A percentile compares a stretch with the other conserved stretches of the same genome.
These are phyloP conservation scores for Patella vulgata DNA, from an alignment of 1,140 invertebrate genomes.

Conservation along the genomic window DNA sequence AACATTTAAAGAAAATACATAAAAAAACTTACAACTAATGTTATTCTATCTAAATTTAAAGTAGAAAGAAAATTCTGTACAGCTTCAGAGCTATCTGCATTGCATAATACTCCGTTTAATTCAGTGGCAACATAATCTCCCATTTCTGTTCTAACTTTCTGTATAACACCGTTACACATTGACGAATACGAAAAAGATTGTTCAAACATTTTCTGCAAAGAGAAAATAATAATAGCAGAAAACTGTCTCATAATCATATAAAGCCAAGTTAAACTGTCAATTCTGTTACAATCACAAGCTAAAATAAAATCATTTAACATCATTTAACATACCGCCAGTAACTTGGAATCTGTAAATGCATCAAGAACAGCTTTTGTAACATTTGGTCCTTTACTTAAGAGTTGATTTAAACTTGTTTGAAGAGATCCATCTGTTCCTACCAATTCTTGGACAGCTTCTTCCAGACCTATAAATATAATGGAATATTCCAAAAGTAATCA, in stretches of 20 bases:
- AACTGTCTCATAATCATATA: background rate
- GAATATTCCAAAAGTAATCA: background rate
- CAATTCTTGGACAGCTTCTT: background rate
- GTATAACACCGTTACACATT: slow-evolving; percentile 4
- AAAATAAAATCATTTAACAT: background rate
- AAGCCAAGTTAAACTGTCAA: too few species aligned
- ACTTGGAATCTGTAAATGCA: slow-evolving; percentile 26
- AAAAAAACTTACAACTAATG: slow-evolving; percentile 11
- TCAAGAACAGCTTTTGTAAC: slow-evolving; percentile 28
- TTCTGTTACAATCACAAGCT: background rate
- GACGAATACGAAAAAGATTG: background rate
- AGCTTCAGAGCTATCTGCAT: background rate
- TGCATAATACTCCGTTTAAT: slow-evolving; percentile 5
- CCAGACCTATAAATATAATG: slow-evolving; percentile 10
- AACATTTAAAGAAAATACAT: too few species aligned
- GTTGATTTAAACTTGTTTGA: slow-evolving; percentile 1
- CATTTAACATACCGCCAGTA: slow-evolving; percentile 19
- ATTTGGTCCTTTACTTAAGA: slow-evolving; percentile 31
- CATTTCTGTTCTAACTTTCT: background rate
- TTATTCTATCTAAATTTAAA: background rate
- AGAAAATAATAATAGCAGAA: background rate
- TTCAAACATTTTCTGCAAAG: slow-evolving; percentile 7
- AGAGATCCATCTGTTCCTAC: background rate
- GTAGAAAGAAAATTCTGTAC: background rate
- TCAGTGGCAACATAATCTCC: background rate